Percentiles rank a stretch among this genome's conserved stretches.
Conservation (phyloP, 2,888 invertebrate species). For the Cryptocephalus moraei region DNA sequence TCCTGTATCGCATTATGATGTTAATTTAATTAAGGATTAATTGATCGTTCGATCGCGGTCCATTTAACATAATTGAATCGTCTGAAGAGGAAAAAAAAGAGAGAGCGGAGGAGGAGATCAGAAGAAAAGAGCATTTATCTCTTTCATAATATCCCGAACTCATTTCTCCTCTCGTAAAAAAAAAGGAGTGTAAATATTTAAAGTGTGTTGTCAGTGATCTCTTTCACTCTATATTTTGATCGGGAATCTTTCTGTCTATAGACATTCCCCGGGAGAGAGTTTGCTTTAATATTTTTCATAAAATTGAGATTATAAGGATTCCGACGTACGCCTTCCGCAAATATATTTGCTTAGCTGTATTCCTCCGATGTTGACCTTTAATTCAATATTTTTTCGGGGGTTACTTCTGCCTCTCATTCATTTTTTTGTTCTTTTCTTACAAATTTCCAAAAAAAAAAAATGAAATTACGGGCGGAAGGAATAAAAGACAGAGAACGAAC, state of each 20-base stretch:
- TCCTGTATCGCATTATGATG: too few relatives aligned
- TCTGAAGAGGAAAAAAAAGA: too few relatives aligned
- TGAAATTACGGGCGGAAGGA: too few relatives aligned
- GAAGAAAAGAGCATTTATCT: constrained; percentile 19
- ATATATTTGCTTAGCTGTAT: constrained; percentile 32
- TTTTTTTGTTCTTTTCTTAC: too few relatives aligned
- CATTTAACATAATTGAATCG: too few relatives aligned
- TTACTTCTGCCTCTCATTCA: too few relatives aligned
- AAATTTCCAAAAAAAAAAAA: too few relatives aligned
- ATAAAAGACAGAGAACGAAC: too few relatives aligned
- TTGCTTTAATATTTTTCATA: constrained; percentile 40
- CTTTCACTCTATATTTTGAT: constrained; percentile 35
- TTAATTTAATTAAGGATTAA: too few relatives aligned
- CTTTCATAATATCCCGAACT: constrained; percentile 20
- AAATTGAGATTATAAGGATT: constrained; percentile 39
- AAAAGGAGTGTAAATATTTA: constrained; percentile 37
- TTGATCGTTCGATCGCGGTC: too few relatives aligned
- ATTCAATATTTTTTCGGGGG: too few relatives aligned
- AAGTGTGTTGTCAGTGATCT: constrained; percentile 36
- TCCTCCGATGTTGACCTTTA: constrained; percentile 1
- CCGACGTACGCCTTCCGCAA: constrained; percentile 34
- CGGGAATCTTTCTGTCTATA: constrained; percentile 39
- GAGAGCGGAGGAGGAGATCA: too few relatives aligned
- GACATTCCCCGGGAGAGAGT: constrained; percentile 35
- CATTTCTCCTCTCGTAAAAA: constrained; percentile 32